Evolutionary conservation across 1,140 invertebrate species (phyloP).

Genomic region (Branchinecta lynchi): DNA sequence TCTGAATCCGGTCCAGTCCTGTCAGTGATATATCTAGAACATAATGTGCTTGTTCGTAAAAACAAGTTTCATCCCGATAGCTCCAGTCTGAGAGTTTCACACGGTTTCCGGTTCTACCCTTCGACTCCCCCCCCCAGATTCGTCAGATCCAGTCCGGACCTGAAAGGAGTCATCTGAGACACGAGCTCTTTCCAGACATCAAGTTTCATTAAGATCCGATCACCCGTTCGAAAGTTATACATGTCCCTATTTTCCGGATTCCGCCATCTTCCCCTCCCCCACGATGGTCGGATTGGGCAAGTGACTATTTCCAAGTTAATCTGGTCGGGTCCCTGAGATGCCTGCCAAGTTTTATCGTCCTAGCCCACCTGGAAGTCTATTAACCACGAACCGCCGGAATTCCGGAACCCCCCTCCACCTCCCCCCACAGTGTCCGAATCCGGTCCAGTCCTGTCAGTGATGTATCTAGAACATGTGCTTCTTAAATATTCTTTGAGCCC

Average conservation of each 20-base stretch:
- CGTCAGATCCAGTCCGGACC: background rate
- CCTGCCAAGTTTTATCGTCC: slow-evolving; percentile 5
- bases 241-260: background rate
- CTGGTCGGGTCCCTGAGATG: background rate
- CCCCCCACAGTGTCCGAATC: too few species aligned
- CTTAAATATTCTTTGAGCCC: background rate
- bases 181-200: slow-evolving; percentile 4
- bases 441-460: background rate
- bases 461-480: slow-evolving; percentile 1
- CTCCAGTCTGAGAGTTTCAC: too few species aligned
- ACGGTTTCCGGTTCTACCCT: too few species aligned
- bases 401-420: too few species aligned
- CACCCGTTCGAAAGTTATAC: slow-evolving; percentile 1
- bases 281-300: background rate
- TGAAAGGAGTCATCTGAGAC: background rate
- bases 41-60: too few species aligned
- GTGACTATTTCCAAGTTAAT: background rate
- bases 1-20: too few species aligned
- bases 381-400: background rate
- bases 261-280: background rate
- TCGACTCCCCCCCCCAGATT: too few species aligned
- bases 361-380: background rate
- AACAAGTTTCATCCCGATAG: too few species aligned
- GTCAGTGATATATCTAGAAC: too few species aligned
- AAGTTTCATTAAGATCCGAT: slow-evolving; percentile 6